Evolutionary conservation across 2,888 invertebrate species (phyloP), one percentile per base, ranked within the genome.

Genomic region (Junonia oenone): DNA sequence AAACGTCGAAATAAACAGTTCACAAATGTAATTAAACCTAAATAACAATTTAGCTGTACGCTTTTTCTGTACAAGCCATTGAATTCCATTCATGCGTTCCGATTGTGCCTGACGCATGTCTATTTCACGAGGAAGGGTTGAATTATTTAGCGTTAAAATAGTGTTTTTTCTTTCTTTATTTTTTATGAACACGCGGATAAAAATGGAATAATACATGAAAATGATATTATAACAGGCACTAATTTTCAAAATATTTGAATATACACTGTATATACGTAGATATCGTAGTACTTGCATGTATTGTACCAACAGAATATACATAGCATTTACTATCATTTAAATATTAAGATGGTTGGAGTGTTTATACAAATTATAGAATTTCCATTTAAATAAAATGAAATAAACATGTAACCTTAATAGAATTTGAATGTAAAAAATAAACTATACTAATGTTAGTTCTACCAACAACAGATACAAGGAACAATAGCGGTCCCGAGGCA

Each of bases 41-140:
- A 54, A 46, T 40, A 29, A 54, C 47, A 54, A 47, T 54, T 27
- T 61, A 64, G 45, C 64, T 60, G 52, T 63, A 61, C 63, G 53
- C 61, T 62, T 66, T 55, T 56, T 57, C 59, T 60, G 60, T 62
- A 64, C 60, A 63, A 61, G 54, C 55, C 58, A 61, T 58, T 59
- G 67, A 58, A 59, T 53, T 51, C 51, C 59, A 51, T 59, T 64
- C 67, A 65, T 58, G 61, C 63, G 64, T 56, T 51, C 40, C 58
- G 52, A 55, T 55, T 65, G 63, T 51, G 61, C 63, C 54, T 64
- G 68, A 64, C 67, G 61, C 56, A 56, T 51, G 56, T 52, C 52
- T 52, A 40, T 48, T 56, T 59, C 59, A 63, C 63, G 60, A 48
- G 43, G 52, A 66, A 67, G 65, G 65, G 67, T 66, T 64, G 54